Percentiles rank a stretch among this genome's conserved stretches.
Conservation (phyloP, 2,797 vertebrate species). For the Pangasius sanitwongsei region DNA sequence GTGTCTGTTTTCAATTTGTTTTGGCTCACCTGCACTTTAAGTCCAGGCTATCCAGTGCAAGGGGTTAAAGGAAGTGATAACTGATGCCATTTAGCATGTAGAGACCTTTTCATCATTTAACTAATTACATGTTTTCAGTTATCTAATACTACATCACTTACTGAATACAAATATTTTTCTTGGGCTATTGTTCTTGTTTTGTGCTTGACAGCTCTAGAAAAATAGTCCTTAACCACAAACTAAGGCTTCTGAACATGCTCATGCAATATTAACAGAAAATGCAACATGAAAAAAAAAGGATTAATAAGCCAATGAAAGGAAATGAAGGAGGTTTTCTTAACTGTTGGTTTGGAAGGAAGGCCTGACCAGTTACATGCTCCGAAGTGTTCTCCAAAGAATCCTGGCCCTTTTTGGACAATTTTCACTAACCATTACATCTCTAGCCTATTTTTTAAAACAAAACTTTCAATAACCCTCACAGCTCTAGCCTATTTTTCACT, state of each 20-base stretch:
- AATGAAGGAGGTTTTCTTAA: background rate
- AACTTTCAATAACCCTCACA: background rate
- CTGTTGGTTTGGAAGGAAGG: background rate
- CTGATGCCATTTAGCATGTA: background rate
- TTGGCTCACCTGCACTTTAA: slow-evolving; percentile 18
- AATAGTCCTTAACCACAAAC: background rate
- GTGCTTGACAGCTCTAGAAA: background rate
- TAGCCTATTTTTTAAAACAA: background rate
- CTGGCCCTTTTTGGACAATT: background rate
- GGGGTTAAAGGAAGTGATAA: background rate
- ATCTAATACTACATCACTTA: background rate
- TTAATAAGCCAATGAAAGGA: background rate
- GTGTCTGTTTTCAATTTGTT: slow-evolving; percentile 6
- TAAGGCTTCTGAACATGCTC: background rate
- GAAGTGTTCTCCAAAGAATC: too few species aligned
- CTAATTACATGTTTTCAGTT: background rate
- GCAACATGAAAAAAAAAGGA: background rate
- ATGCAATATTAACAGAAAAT: background rate
- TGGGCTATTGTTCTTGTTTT: background rate
- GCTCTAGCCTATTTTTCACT: background rate
- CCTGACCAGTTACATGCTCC: background rate
- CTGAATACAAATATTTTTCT: background rate
- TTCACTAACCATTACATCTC: background rate
- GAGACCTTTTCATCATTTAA: background rate
- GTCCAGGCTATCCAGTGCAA: background rate